A percentile compares a stretch with the other conserved stretches of the same genome.
These are phyloP conservation scores for Elaeidobius kamerunicus DNA, from an alignment of 2,888 invertebrate genomes.

Conservation along the genomic window DNA sequence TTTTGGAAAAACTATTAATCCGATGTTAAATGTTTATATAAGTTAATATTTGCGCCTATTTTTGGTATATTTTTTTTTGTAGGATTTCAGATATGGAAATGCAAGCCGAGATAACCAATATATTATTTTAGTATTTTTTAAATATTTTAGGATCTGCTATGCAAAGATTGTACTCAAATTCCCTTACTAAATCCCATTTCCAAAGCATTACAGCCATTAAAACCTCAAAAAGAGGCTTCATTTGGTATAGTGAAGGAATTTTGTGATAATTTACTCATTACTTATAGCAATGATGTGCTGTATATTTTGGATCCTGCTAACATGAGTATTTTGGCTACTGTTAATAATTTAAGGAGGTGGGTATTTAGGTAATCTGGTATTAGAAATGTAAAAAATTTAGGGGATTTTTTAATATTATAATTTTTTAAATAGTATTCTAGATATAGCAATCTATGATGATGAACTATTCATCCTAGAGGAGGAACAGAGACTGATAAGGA, in stretches of 20 bases:
- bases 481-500: constrained; percentile 71
- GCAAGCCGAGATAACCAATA: too few relatives aligned
- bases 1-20: too few relatives aligned
- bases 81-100: too few relatives aligned
- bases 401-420: constrained; percentile 1
- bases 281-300: constrained; percentile 67
- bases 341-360: constrained; percentile 61
- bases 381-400: too few relatives aligned
- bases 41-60: too few relatives aligned
- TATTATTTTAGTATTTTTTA: too few relatives aligned
- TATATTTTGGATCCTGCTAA: constrained; percentile 74
- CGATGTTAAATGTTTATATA: too few relatives aligned
- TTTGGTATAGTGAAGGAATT: constrained; percentile 67
- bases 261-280: constrained; percentile 68
- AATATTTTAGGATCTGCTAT: constrained; percentile 44
- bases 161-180: constrained; percentile 56
- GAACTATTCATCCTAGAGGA: constrained; percentile 85
- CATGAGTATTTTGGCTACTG: constrained; percentile 63
- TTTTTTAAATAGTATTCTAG: constrained; percentile 51
- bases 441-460: constrained; percentile 62
- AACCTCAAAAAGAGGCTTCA: constrained; percentile 54
- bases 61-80: too few relatives aligned
- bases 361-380: constrained; percentile 29
- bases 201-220: constrained; percentile 45
- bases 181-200: constrained; percentile 69